A percentile compares a stretch with the other conserved stretches of the same genome.
Evolutionary conservation across 1,140 invertebrate genomes (phyloP).

Genomic region (Stenopsyche tienmushanensis): DNA sequence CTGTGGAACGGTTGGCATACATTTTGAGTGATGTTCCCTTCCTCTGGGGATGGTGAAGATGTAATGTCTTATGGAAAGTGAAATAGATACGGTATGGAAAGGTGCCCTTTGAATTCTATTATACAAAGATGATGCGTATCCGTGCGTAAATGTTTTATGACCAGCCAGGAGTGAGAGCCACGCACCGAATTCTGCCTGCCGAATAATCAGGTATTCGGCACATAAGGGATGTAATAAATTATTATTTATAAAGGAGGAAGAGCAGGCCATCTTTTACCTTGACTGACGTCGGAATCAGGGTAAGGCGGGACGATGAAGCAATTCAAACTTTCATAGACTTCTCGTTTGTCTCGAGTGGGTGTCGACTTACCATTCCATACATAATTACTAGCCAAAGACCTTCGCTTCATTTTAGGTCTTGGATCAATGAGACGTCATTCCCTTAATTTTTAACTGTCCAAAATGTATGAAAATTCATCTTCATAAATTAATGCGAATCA

Average conservation of each 20-base stretch:
- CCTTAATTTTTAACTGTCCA: too few relatives aligned
- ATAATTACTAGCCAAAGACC: too few relatives aligned
- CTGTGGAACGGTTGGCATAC: neutral
- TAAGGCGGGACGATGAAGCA: neutral
- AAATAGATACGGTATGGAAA: constrained; percentile 26
- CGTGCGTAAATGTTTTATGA: constrained; percentile 30
- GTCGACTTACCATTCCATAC: neutral
- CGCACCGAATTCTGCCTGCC: neutral
- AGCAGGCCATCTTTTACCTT: neutral
- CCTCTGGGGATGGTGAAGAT: neutral
- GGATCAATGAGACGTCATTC: too few relatives aligned
- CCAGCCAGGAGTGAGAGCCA: neutral
- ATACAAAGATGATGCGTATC: constrained; percentile 22
- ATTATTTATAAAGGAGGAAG: constrained; percentile 17
- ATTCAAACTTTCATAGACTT: neutral
- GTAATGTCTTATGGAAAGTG: constrained; percentile 25
- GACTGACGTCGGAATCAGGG: neutral
- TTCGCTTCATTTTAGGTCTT: too few relatives aligned
- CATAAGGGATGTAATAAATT: constrained; percentile 21
- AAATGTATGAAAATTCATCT: too few relatives aligned
- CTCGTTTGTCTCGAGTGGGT: neutral
- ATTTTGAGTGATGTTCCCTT: constrained; percentile 14
- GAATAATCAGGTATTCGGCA: constrained; percentile 23
- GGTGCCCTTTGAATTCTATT: constrained; percentile 29
- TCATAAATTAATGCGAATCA: too few relatives aligned